These are phyloP conservation scores for Drosophila ercepeae DNA, from an alignment of 1,140 invertebrate genomes.

Conservation along the genomic window DNA sequence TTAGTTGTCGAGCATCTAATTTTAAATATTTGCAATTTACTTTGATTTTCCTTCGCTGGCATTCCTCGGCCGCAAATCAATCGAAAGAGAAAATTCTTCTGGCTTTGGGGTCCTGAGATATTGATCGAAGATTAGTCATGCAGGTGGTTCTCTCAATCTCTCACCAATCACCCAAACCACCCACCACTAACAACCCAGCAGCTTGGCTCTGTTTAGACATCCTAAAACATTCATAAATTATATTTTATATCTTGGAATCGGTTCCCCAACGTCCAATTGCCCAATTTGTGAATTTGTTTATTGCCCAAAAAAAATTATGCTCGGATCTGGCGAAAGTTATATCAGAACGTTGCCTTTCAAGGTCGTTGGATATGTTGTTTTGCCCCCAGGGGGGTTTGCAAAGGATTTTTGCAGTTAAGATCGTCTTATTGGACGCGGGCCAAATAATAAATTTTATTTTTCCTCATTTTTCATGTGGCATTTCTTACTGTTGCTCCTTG, in stretches of 20 bases:
- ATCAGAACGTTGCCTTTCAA: conserved; percentile 52
- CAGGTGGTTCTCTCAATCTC: conserved; percentile 59
- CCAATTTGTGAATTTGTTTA: conserved; percentile 73
- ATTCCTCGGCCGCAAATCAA: conserved; percentile 29
- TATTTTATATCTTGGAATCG: conserved; percentile 59
- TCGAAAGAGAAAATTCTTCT: conserved; percentile 1
- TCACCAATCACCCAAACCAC: background rate
- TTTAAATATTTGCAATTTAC: conserved; percentile 59
- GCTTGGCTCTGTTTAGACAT: conserved; percentile 50
- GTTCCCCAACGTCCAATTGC: conserved; percentile 37
- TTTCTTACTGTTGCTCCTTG: conserved; percentile 39
- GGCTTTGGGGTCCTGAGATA: background rate
- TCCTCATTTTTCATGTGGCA: conserved; percentile 34
- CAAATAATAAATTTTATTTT: conserved; percentile 69
- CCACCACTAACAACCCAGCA: conserved; percentile 18
- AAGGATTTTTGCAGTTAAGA: conserved; percentile 76
- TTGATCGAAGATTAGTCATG: conserved; percentile 62
- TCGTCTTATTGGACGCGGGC: conserved; percentile 46
- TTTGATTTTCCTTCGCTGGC: conserved; percentile 29
- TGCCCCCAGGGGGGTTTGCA: conserved; percentile 39
- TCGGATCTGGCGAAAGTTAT: conserved; percentile 57
- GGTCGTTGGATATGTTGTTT: conserved; percentile 43
- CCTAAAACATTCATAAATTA: conserved; percentile 60
- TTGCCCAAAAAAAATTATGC: conserved; percentile 62
- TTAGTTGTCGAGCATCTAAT: conserved; percentile 54